Base-by-base conservation (phyloP, 2,113 vertebrate species). In the Pedetes capensis region DNA sequence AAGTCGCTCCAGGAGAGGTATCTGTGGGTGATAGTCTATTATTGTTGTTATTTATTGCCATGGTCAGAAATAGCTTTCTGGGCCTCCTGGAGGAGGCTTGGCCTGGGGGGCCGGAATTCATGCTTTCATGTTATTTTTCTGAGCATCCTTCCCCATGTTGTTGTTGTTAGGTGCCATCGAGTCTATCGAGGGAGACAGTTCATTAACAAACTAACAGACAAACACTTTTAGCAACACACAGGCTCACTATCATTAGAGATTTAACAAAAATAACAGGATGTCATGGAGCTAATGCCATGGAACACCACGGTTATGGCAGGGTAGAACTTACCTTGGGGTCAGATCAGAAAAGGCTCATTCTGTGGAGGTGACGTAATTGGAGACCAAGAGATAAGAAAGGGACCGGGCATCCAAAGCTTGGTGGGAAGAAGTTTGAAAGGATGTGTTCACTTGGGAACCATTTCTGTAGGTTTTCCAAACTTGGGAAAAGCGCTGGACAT, bases 191-290 rank as follows among this genome's bases (percentile, higher is more conserved):
- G 22, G 39, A 82, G 37, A n/a, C 4, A 0, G 61, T 42, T 57
- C 4, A 0, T 85, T 44, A 32, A 14, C n/a, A 42, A 22, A 55
- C 2, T 0, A 9, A 10, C 39, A 81, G 7, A 13, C 0, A 37
- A 25, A 9, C 17, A 27, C 18, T 10, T 9, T 44, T 25, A 47
- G 37, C 47, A 39, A 17, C 66, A 55, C n/a, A 53, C 44, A 22
- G 14, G 16, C 8, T 32, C 29, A 5, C 3, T 71, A 18, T 37
- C 14, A 18, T 47, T 17, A 10, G 80, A 9, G 47, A 74, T 82
- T 9, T n/a, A 8, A 27, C 44, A 74, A 68, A 84, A 17, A 32
- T 74, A 29, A 49, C 18, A 22, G 66, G 39, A 37, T 32, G 9
- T 4, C 61, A 37, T 17, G 37, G 64, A 16, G 16, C 42, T 0